Percentiles rank a stretch among this genome's conserved stretches.
These are phyloP conservation scores for Ceuthmochares aereus DNA, from an alignment of 2,113 vertebrate species.

Conservation along the genomic window DNA sequence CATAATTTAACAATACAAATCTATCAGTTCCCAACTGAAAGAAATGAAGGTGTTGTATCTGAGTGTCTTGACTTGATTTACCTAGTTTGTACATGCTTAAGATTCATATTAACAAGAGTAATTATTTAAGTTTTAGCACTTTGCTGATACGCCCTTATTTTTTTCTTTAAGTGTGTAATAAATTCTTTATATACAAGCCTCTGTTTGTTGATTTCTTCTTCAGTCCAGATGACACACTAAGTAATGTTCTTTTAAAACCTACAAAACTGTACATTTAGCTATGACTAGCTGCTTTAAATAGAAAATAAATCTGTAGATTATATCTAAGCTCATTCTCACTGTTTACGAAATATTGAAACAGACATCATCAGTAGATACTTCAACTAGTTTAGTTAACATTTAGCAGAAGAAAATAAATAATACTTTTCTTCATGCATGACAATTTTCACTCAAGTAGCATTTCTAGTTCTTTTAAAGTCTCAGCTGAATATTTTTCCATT, in stretches of 20 bases:
- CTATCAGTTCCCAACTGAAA: slow-evolving; percentile 34
- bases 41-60: not conserved
- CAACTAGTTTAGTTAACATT: not conserved
- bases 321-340: not conserved
- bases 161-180: not conserved
- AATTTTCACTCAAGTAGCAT: not conserved
- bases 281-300: not conserved
- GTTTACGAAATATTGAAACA: not conserved
- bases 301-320: not conserved
- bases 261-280: not conserved
- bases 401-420: not conserved
- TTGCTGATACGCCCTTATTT: not conserved
- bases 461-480: not conserved
- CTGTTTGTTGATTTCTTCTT: not conserved
- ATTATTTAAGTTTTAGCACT: not conserved
- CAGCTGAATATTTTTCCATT: not conserved
- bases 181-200: not conserved
- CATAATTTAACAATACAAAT: slow-evolving; percentile 62
- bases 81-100: not conserved
- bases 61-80: not conserved
- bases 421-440: not conserved
- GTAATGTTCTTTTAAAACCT: not conserved
- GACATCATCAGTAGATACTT: not conserved
- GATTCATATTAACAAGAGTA: not conserved
- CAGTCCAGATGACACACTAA: not conserved